These are phyloP conservation scores for Verasper variegatus DNA, from an alignment of 2,113 vertebrate species.

Conservation along the genomic window DNA sequence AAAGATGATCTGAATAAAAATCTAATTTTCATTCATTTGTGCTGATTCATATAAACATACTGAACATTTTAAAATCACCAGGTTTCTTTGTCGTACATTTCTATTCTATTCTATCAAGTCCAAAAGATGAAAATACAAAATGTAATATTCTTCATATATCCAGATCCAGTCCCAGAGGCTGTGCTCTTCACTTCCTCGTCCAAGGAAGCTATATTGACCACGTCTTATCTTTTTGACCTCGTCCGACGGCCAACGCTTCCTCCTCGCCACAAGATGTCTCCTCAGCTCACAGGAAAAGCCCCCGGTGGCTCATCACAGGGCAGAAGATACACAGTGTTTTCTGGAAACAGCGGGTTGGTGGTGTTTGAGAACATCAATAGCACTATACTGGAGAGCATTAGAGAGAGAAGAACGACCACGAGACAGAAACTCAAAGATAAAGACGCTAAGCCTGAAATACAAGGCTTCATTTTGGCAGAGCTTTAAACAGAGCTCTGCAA, in stretches of 20 bases:
- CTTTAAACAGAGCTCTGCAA: conserved; percentile 2
- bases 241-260: conserved; percentile 19
- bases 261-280: conserved; percentile 72
- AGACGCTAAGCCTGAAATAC: conserved; percentile 13
- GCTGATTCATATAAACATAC: no score
- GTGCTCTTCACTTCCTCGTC: not conserved
- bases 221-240: conserved; percentile 63
- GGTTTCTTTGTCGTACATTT: no score
- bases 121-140: no score
- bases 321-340: not conserved
- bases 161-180: not conserved
- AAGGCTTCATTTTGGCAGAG: not conserved
- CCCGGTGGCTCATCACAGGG: not conserved
- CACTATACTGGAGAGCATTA: not conserved
- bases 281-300: conserved; percentile 59
- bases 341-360: not conserved
- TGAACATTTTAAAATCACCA: not conserved
- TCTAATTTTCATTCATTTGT: no score
- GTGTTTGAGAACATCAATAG: conserved; percentile 3
- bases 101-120: no score
- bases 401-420: not conserved
- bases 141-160: not conserved
- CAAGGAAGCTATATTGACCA: conserved; percentile 9
- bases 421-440: not conserved
- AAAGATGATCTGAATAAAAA: no score